Evolutionary conservation across 1,140 invertebrate genomes (phyloP), one percentile per base, ranked within the genome.

Genomic region (Trichoplusia ni): DNA sequence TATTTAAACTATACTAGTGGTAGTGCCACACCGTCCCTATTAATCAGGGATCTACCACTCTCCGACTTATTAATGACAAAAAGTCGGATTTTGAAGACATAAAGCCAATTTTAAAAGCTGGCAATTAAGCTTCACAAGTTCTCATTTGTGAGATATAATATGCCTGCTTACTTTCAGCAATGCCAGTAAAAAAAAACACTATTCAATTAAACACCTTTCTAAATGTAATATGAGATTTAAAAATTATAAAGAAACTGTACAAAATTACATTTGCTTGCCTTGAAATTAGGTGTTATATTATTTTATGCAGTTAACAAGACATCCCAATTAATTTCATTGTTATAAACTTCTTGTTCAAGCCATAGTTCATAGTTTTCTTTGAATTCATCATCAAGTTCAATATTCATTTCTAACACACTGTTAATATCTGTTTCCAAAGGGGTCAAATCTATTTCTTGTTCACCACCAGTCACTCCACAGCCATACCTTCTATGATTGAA

Each of bases 321-420:
- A 79, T 96, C 95, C 95, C 95, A 96, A 80, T 96, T 93, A 56
- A 95, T 95, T 73, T 93, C 92, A 66, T 94, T 95, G 77, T 97
- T 95, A 88, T 97, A 99, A 2, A 99, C 99, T 92, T 99, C 98
- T 82, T 98, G 95, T 75, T 99, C 95, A 18, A 99, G 90, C 99
- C 99, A 99, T 7, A 96, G 84, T 81, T 98, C 96, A 90, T 99
- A 99, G 86, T 99, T 97, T 69, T 95, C 94, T 90, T 98, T 99
- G 80, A 99, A 99, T 81, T 98, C 97, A 23, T 98, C 96, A 19
- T 96, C 98, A 44, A 99, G 92, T 78, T 99, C 96, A 47, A 96
- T 90, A 79, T 92, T 93, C 42, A 91, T 91, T 18, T 97, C 96
- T 3, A 99, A 92, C 4, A 97, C 95, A 81, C 95, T 97, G 11